A percentile compares a stretch with the other conserved stretches of the same genome.
Conservation (phyloP, 2,888 invertebrate species). For the Diploptera punctata region DNA sequence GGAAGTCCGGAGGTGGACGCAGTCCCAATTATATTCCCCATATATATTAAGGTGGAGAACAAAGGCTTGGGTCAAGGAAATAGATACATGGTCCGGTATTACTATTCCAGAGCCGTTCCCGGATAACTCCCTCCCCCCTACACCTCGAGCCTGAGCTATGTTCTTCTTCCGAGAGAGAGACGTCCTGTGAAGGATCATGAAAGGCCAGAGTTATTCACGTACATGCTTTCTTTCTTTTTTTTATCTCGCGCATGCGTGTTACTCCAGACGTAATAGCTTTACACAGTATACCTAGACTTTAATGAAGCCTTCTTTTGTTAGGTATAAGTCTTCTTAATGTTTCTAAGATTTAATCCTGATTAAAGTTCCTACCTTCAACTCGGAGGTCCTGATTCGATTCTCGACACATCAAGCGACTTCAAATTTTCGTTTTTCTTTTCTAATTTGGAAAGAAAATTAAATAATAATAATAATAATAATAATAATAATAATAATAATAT, state of each 20-base stretch:
- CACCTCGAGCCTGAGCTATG: constrained; percentile 9
- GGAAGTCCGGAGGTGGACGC: constrained; percentile 31
- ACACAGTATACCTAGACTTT: too few species aligned
- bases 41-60: constrained; percentile 31
- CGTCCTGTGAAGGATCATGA: constrained; percentile 7
- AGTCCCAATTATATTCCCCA: constrained; percentile 24
- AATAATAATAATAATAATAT: too few species aligned
- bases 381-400: too few species aligned
- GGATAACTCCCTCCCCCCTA: background rate
- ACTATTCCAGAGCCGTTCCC: constrained; percentile 24
- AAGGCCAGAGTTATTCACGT: background rate
- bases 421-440: too few species aligned
- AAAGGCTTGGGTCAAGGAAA: constrained; percentile 27
- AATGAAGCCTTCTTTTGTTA: too few species aligned
- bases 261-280: too few species aligned
- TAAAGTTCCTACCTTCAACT: too few species aligned
- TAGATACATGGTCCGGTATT: constrained; percentile 27
- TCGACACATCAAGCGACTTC: too few species aligned
- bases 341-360: too few species aligned
- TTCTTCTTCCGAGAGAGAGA: constrained; percentile 18
- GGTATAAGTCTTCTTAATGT: too few species aligned
- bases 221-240: background rate
- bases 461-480: too few species aligned
- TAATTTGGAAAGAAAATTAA: too few species aligned
- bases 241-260: background rate